Percentiles rank a stretch among this genome's conserved stretches.
Evolutionary conservation across 1,140 invertebrate species (phyloP).

Genomic region (Elymnias hypermnestra): DNA sequence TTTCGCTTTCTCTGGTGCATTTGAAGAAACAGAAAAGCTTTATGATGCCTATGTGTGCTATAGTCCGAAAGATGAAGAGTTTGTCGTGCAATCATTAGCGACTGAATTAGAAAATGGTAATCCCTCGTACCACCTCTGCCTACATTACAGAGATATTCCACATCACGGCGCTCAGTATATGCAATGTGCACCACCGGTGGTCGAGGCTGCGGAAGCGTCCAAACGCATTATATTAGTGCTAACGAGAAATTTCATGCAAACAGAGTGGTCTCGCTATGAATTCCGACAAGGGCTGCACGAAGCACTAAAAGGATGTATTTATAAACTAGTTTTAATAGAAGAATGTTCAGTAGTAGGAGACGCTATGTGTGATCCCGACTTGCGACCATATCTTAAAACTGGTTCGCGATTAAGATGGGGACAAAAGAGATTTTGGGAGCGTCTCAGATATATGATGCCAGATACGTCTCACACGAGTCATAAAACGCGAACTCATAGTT

Average conservation of each 20-base stretch:
- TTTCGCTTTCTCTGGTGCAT: conserved; percentile 79
- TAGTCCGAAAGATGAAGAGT: conserved; percentile 94
- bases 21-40: conserved; percentile 88
- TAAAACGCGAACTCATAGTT: conserved; percentile 70
- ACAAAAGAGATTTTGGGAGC: conserved; percentile 94
- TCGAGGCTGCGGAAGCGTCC: conserved; percentile 91
- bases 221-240: conserved; percentile 88
- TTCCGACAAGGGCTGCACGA: conserved; percentile 90
- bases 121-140: conserved; percentile 87
- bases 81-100: conserved; percentile 90
- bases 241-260: conserved; percentile 89
- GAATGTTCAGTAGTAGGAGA: conserved; percentile 84
- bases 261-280: conserved; percentile 91
- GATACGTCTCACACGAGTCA: conserved; percentile 65
- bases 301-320: conserved; percentile 86
- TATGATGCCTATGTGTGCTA: conserved; percentile 97
- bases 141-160: conserved; percentile 90
- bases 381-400: conserved; percentile 91
- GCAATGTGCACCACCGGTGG: conserved; percentile 84
- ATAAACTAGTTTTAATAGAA: conserved; percentile 90
- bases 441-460: conserved; percentile 92
- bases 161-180: conserved; percentile 81
- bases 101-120: conserved; percentile 90
- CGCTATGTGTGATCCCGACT: conserved; percentile 89
- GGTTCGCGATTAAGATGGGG: conserved; percentile 89